Evolutionary conservation across 2,888 invertebrate genomes (phyloP), one percentile per base, ranked within the genome.

Genomic region (Thalpophila matura): DNA sequence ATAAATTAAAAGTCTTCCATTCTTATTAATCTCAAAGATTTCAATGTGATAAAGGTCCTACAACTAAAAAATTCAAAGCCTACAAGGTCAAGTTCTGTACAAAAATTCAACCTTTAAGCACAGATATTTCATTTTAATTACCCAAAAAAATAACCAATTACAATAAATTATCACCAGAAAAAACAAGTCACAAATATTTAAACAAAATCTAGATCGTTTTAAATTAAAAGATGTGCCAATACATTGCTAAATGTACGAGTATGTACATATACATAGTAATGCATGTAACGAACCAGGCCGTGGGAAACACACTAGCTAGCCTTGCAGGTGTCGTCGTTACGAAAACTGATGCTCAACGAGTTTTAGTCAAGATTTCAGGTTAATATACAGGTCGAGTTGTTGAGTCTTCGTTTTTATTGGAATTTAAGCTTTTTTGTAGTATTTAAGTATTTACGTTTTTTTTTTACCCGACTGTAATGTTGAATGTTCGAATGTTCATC

Each of bases 241-340:
- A 45, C 3, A 33, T 80, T 80, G 64, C 64, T 50, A 74, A 80
- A 69, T 77, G 50, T 49, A 29, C 9, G 45, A n/a, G 31, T 66
- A 16, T 27, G 37, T 37, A 72, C 46, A 14, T 27, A 12, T 33
- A 12, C 12, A 24, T n/a, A 69, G 69, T 64, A 66, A 70, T 57
- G 49, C 58, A 62, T 66, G 74, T 64, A 65, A 50, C 46, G 40
- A 62, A 35, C 35, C 67, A 31, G 78, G 71, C 51, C 78, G 78
- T 79, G 78, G 62, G 78, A 80, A 76, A 26, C 2, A 26, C 33
- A 56, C 73, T 58, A 61, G 76, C 56, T 62, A 73, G 64, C 73
- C 60, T 64, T 58, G 60, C 47, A 33, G 27, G 43, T 50, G 55
- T 31, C 49, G 47, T 46, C 45, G 27, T 79, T 76, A 69, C 77